Conservation (phyloP, 2,797 vertebrate genomes). For the Eidolon dupreanum region DNA sequence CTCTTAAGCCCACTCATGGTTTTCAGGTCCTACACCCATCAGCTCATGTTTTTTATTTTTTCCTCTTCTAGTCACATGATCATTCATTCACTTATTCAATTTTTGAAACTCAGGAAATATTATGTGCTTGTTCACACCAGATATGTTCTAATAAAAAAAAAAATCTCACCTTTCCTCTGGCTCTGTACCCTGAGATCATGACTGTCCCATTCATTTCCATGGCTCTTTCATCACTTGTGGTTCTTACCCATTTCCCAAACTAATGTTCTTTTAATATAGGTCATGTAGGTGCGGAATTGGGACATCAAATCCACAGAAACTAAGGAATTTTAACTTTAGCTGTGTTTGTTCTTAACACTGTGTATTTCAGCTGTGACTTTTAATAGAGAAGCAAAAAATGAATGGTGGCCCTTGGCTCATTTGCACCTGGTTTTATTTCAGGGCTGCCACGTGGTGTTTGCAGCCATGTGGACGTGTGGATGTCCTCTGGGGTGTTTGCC, state of each 20-base stretch:
- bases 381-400: not conserved
- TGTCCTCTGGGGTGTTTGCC: not conserved
- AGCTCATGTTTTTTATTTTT: not conserved
- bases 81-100: not conserved
- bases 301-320: not conserved
- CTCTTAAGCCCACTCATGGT: not conserved
- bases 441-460: not conserved
- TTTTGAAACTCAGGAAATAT: not conserved
- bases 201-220: not conserved
- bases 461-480: rapidly evolving
- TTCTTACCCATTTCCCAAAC: not conserved
- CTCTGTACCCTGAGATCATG: not conserved
- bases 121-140: not conserved
- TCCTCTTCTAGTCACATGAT: not conserved
- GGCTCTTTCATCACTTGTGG: not conserved
- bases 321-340: not conserved
- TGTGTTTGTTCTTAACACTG: not conserved
- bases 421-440: not conserved
- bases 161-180: not conserved
- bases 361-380: not conserved
- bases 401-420: not conserved
- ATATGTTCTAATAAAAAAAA: too few relatives aligned
- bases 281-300: not conserved
- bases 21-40: not conserved
- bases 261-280: not conserved